Evolutionary conservation across 2,888 invertebrate species (phyloP).

Genomic region (Anticlea derivata): DNA sequence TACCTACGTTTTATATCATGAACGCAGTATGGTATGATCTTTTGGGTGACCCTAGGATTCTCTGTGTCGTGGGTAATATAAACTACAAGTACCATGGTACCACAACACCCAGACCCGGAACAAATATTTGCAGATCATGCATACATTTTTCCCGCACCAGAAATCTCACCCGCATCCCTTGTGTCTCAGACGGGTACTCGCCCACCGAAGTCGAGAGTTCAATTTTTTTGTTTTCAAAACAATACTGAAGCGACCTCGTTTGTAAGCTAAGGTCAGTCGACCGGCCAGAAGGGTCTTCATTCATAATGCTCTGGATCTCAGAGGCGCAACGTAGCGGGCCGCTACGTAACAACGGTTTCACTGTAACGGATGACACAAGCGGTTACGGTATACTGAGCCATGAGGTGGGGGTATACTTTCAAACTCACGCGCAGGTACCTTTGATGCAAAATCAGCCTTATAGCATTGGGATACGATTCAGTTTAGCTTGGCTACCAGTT

Average conservation of each 20-base stretch:
- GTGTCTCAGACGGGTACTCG: too few species aligned
- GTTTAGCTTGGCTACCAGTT: conserved; percentile 6
- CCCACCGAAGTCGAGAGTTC: too few species aligned
- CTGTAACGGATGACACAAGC: conserved; percentile 81
- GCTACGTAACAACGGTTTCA: conserved; percentile 73
- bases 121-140: too few species aligned
- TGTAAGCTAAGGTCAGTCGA: conserved; percentile 6
- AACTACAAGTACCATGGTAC: too few species aligned
- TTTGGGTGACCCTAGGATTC: too few species aligned
- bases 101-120: too few species aligned
- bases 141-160: too few species aligned
- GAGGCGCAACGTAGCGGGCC: conserved; percentile 68
- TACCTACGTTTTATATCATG: too few species aligned
- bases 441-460: conserved; percentile 2
- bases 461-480: not conserved
- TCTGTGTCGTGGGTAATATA: too few species aligned
- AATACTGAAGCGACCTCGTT: conserved; percentile 6
- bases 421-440: conserved; percentile 63
- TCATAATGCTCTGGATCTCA: conserved; percentile 44
- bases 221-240: conserved; percentile 12
- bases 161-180: too few species aligned
- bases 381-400: conserved; percentile 67
- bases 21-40: too few species aligned
- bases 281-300: conserved; percentile 31
- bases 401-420: conserved; percentile 59